Percentiles rank a stretch among this genome's conserved stretches.
These are phyloP conservation scores for Mus spicilegus DNA, from an alignment of 2,113 vertebrate species.

Conservation along the genomic window DNA sequence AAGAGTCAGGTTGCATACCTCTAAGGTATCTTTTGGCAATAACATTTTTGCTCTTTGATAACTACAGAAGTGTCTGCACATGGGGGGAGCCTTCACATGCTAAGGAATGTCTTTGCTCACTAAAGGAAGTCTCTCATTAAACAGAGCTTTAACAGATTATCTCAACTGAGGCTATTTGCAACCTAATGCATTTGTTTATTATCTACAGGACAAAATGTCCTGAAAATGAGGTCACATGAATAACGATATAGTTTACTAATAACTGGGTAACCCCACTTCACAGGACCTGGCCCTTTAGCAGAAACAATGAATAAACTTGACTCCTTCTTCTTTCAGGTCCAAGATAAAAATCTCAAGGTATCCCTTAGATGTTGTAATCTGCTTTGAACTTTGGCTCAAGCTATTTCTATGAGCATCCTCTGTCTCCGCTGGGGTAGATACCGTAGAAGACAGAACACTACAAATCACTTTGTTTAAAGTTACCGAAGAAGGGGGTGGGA, in stretches of 20 bases:
- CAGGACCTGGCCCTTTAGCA: neutral
- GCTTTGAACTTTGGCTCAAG: slow-evolving; percentile 80
- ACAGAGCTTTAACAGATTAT: neutral
- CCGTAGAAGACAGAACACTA: slow-evolving; percentile 74
- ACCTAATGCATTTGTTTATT: slow-evolving; percentile 7
- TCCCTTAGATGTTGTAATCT: slow-evolving; percentile 62
- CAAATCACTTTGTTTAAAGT: slow-evolving; percentile 81
- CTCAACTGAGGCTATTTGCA: neutral
- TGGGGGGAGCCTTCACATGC: neutral
- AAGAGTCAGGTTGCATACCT: neutral
- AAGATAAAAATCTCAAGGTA: slow-evolving; percentile 79
- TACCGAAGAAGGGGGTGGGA: slow-evolving; percentile 43
- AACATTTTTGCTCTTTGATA: neutral
- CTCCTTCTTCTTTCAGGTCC: slow-evolving; percentile 48
- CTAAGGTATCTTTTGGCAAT: neutral
- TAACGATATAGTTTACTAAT: neutral
- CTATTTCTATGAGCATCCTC: slow-evolving; percentile 70
- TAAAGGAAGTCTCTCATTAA: slow-evolving; percentile 11
- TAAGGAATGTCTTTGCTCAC: neutral
- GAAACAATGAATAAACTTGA: slow-evolving; percentile 59
- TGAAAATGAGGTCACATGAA: slow-evolving; percentile 47
- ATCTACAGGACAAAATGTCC: slow-evolving; percentile 2
- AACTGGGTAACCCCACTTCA: neutral
- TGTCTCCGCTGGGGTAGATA: slow-evolving; percentile 75
- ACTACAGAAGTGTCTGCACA: neutral